phyloP scores from a whole-genome alignment of 2,888 invertebrate species.

The Drosophila ustulata region DNA sequence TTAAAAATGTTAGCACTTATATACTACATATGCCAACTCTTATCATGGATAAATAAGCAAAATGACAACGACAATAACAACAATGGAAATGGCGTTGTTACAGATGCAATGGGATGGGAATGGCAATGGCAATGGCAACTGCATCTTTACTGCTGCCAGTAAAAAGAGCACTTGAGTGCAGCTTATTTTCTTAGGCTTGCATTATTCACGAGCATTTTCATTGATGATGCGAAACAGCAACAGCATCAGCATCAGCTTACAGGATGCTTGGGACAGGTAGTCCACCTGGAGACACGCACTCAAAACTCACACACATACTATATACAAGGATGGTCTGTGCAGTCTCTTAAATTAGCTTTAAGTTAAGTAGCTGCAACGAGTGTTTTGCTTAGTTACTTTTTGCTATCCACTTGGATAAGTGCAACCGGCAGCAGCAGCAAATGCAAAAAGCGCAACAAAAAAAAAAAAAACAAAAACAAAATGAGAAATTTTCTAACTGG shows the following conservation, averaged over 20 bases:
- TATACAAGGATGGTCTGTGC: constrained; percentile 19
- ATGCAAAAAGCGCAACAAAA: constrained; percentile 18
- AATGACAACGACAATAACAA: constrained; percentile 7
- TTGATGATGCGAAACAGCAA: constrained; percentile 65
- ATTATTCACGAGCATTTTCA: constrained; percentile 78
- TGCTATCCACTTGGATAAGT: constrained; percentile 62
- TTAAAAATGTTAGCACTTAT: neutral
- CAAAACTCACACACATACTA: constrained; percentile 26
- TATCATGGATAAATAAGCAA: neutral
- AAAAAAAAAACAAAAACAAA: constrained; percentile 1
- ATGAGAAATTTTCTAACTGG: constrained; percentile 40
- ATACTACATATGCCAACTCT: neutral
- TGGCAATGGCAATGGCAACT: constrained; percentile 1
- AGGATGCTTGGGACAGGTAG: constrained; percentile 48
- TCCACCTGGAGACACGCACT: constrained; percentile 52
- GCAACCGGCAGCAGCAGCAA: constrained; percentile 36
- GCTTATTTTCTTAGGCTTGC: constrained; percentile 79
- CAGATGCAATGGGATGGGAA: neutral
- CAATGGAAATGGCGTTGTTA: neutral
- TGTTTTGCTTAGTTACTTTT: constrained; percentile 80
- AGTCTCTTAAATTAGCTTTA: constrained; percentile 75
- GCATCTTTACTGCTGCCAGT: constrained; percentile 34
- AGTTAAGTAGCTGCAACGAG: constrained; percentile 71
- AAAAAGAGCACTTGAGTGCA: constrained; percentile 73
- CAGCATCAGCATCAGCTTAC: constrained; percentile 25